Evolutionary conservation across 2,797 vertebrate species (phyloP), one percentile per base, ranked within the genome.

Genomic region (Perdix hodgsoniae): DNA sequence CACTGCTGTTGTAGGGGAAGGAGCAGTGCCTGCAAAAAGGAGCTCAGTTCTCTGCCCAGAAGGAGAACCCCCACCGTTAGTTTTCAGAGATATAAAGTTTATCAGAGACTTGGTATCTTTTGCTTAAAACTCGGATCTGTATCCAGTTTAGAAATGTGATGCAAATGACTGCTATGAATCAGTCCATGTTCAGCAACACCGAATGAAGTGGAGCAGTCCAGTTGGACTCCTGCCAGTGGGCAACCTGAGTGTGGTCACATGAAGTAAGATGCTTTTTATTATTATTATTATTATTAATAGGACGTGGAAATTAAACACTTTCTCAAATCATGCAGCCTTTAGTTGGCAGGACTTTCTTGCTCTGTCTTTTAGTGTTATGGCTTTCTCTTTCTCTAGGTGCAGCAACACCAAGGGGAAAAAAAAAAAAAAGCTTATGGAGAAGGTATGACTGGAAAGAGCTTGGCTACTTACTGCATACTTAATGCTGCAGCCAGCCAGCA

Each of bases 271-370:
- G 33, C 59, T 77, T 90, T 87, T 37, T 89, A n/a, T n/a, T n/a
- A n/a, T n/a, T n/a, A n/a, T n/a, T n/a, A n/a, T n/a, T n/a, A n/a
- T n/a, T n/a, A n/a, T 90, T 45, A 94, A 64, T 64, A 84, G 63
- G 78, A 88, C 17, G 85, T 92, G 93, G 93, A 96, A 94, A 95
- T 95, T 91, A 95, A 96, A 95, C 94, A 96, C 94, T 95, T 92
- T 89, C 70, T 93, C 93, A 96, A 95, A 64, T 14, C 85, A 42
- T 93, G 64, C 35, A 83, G 79, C 42, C 63, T 77, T 81, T 52
- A 75, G n/a, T 80, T 94, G 84, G 91, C 73, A 86, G 33, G 39
- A 50, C 77, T 81, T 92, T 70, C 59, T 86, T 49, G 22, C 54
- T 3, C 10, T 56, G 47, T 80, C n/a, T 1, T 1, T 0, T 22